Conservation (phyloP, 2,888 invertebrate genomes). For the Eledone cirrhosa region DNA sequence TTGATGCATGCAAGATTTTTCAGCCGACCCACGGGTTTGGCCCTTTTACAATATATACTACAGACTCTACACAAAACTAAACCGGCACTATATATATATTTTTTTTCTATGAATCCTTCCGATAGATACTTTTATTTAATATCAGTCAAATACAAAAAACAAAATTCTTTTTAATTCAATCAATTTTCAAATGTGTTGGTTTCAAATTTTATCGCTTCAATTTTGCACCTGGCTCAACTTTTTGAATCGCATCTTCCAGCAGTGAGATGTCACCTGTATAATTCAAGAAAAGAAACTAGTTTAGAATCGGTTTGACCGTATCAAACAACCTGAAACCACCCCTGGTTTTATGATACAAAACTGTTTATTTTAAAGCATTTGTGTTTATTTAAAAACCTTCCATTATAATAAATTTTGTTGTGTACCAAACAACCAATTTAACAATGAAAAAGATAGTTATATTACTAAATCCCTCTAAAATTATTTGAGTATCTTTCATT, state of each 20-base stretch:
- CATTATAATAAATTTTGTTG: not conserved
- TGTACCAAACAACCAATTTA: rapidly evolving
- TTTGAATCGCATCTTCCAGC: not conserved
- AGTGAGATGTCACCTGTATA: not conserved
- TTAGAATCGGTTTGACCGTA: not conserved
- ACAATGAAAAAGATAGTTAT: not conserved
- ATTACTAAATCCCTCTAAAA: too few relatives aligned
- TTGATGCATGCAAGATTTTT: not conserved
- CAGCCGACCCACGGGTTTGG: not conserved
- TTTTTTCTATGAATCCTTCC: not conserved
- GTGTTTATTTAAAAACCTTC: too few relatives aligned
- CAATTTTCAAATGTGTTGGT: not conserved
- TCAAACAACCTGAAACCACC: too few relatives aligned
- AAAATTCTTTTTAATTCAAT: not conserved
- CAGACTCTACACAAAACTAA: not conserved
- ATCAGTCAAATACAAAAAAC: not conserved
- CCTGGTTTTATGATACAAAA: too few relatives aligned
- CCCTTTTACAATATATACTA: not conserved
- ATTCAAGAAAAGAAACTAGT: not conserved
- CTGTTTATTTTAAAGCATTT: too few relatives aligned
- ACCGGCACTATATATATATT: not conserved
- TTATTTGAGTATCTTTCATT: too few relatives aligned
- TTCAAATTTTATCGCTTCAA: too few relatives aligned
- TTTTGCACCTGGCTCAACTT: not conserved
- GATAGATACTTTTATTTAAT: not conserved